Base-by-base conservation (phyloP, 1,140 invertebrate species). In the Gonioctena quinquepunctata region DNA sequence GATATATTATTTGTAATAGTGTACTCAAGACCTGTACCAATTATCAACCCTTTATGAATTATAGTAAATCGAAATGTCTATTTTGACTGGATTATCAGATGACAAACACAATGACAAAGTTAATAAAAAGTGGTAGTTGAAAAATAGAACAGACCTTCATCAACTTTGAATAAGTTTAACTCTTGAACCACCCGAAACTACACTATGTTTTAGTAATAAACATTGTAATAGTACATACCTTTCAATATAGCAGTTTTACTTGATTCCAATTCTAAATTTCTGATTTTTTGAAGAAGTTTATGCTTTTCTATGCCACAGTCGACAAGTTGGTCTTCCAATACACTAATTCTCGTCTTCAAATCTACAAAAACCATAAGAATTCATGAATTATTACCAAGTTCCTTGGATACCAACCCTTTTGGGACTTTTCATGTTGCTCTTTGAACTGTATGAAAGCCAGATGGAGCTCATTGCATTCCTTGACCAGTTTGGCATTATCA, bases 391-490 rank as follows among this genome's bases (percentile, higher is more conserved):
- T n/a, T n/a, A 3, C 13, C 16, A 42, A 11, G 16, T n/a, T 42
- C 1, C 2, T 28, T 42, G 67, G 56, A 56, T 22, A 66, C 28
- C 65, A 74, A 87, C 86, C 86, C 84, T 84, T 87, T 54, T 86
- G 74, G 66, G 84, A 81, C 71, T 86, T 86, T 69, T 88, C 87
- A 81, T 85, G 80, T 61, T 88, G 84, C 81, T 93, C 92, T 81
- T 89, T 89, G 66, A 86, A 79, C 75, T 90, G 85, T 57, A 92
- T 85, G 25, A 92, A 80, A 76, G 91, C 86, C 71, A 86, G 84
- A 79, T 94, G 90, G 16, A 93, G 81, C 66, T 90, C 86, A 83
- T 92, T 94, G 76, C 89, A 90, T 82, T 92, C 90, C 82, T 87
- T 86, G 48, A 91, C 86, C 33, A 92, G 81, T 79, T 86, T 90